A percentile compares a stretch with the other conserved stretches of the same genome.
Evolutionary conservation across 92 coral and sea anemone genomes (phyloP).

Genomic region (Palythoa caribaeorum): DNA sequence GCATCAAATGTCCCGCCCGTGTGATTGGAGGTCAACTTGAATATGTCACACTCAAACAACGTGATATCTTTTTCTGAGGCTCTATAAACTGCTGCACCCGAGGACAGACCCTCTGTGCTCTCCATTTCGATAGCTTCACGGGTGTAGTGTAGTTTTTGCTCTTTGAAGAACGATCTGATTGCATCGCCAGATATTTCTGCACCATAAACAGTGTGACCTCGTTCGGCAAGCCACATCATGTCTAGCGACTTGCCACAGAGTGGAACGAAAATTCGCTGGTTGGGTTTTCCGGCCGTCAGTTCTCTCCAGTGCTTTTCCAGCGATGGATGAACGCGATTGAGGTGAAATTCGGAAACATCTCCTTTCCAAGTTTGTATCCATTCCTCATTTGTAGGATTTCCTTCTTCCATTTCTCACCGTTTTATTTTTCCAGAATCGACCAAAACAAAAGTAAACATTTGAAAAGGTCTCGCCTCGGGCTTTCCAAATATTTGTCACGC

Average conservation of each 20-base stretch:
- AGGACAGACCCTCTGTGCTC: slow-evolving; percentile 7
- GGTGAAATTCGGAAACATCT: slow-evolving; percentile 32
- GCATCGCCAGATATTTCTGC: slow-evolving; percentile 47
- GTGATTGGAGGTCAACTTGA: slow-evolving; percentile 37
- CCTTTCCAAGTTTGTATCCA: slow-evolving; percentile 50
- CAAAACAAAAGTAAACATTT: too few relatives aligned
- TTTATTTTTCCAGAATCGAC: neutral
- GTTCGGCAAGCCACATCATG: slow-evolving; percentile 41
- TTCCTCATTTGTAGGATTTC: slow-evolving; percentile 29
- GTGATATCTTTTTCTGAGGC: slow-evolving; percentile 13
- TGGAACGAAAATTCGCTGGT: slow-evolving; percentile 47
- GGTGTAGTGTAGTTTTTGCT: slow-evolving; percentile 22
- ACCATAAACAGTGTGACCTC: slow-evolving; percentile 32
- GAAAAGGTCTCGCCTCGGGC: too few relatives aligned
- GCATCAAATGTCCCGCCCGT: slow-evolving; percentile 44
- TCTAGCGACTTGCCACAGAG: slow-evolving; percentile 42
- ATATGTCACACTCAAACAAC: slow-evolving; percentile 42
- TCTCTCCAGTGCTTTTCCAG: slow-evolving; percentile 24
- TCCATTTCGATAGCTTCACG: slow-evolving; percentile 22
- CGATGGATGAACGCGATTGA: slow-evolving; percentile 43
- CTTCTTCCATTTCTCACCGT: slow-evolving; percentile 10
- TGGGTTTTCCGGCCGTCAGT: slow-evolving; percentile 32
- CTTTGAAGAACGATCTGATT: slow-evolving; percentile 34
- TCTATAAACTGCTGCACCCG: slow-evolving; percentile 36
- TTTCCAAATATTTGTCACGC: too few relatives aligned